phyloP scores from a whole-genome alignment of 2,888 invertebrate species.

The Agriopis leucophaearia region DNA sequence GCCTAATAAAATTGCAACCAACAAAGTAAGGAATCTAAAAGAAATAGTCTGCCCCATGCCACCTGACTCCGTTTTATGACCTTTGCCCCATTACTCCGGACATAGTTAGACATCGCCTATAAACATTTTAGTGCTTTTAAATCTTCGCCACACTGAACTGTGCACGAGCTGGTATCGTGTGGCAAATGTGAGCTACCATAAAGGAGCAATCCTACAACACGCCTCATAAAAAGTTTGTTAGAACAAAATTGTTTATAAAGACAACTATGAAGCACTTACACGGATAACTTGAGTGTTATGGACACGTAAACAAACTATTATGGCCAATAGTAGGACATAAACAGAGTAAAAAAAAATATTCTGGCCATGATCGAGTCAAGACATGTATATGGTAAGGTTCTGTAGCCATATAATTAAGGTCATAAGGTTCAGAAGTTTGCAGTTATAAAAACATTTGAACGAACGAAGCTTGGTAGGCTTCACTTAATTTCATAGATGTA shows the following conservation, averaged over 20 bases:
- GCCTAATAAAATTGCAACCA: conserved; percentile 13
- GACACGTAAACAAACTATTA: conserved; percentile 69
- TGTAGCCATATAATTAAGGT: too few relatives aligned
- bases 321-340: conserved; percentile 53
- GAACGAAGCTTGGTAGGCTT: too few relatives aligned
- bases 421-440: too few relatives aligned
- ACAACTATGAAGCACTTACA: conserved; percentile 62
- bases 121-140: conserved; percentile 32
- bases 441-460: too few relatives aligned
- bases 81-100: conserved; percentile 24
- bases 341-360: conserved; percentile 43
- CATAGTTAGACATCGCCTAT: conserved; percentile 16
- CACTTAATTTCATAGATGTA: too few relatives aligned
- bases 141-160: conserved; percentile 24
- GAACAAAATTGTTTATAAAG: conserved; percentile 48
- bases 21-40: conserved; percentile 21
- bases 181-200: conserved; percentile 33
- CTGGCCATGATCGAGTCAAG: too few relatives aligned
- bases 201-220: conserved; percentile 35
- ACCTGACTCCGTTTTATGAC: conserved; percentile 22
- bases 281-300: conserved; percentile 61
- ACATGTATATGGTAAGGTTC: too few relatives aligned
- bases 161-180: conserved; percentile 33
- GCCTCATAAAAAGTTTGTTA: conserved; percentile 41
- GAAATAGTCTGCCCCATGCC: conserved; percentile 1